These are phyloP conservation scores for Setipinna tenuifilis DNA, from an alignment of 2,797 vertebrate species.

Conservation along the genomic window DNA sequence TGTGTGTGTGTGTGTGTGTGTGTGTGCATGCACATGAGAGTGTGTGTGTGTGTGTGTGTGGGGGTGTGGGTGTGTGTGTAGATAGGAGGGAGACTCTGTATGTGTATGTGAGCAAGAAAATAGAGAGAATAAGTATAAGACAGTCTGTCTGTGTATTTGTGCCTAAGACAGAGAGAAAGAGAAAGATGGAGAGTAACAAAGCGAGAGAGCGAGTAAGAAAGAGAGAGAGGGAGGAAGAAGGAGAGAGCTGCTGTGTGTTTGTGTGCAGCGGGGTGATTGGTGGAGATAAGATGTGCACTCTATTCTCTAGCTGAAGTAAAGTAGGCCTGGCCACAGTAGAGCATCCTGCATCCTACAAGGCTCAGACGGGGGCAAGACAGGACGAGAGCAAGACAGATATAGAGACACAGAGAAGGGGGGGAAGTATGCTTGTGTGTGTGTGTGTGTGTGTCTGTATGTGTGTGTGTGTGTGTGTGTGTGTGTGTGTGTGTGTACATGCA, in stretches of 20 bases:
- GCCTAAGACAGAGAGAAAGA: constrained; percentile 3
- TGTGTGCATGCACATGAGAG: not conserved
- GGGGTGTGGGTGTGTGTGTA: not conserved
- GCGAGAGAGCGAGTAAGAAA: not conserved
- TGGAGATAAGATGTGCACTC: not conserved
- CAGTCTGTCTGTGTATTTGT: not conserved
- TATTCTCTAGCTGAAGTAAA: not conserved
- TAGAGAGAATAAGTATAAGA: too few relatives aligned
- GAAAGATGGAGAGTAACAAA: constrained; percentile 28
- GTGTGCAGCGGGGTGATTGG: not conserved
- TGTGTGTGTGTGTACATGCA: too few relatives aligned
- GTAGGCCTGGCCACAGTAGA: constrained; percentile 22
- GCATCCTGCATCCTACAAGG: not conserved
- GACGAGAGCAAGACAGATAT: constrained; percentile 33
- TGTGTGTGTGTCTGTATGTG: too few relatives aligned
- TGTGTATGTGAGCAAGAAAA: too few relatives aligned
- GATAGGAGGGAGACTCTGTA: too few relatives aligned
- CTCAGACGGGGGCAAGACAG: constrained; percentile 5
- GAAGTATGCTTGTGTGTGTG: not conserved
- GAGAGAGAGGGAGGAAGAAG: not conserved
- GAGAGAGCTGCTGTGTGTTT: not conserved
- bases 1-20: constrained; percentile 16
- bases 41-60: not conserved
- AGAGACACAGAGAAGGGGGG: constrained; percentile 27
- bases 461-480: too few relatives aligned